Evolutionary conservation across 2,113 vertebrate genomes (phyloP).

Genomic region (Capreolus pygargus): DNA sequence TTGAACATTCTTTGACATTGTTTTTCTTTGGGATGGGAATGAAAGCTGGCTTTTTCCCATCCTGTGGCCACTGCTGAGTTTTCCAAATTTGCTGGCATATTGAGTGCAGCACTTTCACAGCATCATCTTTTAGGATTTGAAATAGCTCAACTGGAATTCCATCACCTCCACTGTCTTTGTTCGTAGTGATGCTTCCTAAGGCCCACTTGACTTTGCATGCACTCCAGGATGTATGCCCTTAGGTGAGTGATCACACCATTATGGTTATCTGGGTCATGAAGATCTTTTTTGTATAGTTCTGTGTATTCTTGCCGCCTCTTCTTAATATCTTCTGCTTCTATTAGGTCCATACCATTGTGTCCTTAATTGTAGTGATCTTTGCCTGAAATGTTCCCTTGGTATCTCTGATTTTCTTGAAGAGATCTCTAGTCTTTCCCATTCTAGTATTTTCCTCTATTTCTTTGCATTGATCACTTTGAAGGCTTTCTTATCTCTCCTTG

Average conservation of each 20-base stretch:
- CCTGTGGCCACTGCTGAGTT: neutral
- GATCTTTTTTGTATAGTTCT: neutral
- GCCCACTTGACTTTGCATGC: neutral
- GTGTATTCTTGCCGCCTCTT: neutral
- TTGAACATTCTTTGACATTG: neutral
- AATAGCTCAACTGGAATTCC: neutral
- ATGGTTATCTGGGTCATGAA: neutral
- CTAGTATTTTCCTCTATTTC: neutral
- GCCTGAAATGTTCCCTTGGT: neutral
- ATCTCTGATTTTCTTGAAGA: neutral
- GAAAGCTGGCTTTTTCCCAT: neutral
- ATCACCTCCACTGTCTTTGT: neutral
- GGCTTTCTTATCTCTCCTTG: neutral
- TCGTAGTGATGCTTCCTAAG: neutral
- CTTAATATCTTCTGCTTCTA: neutral
- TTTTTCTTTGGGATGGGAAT: neutral
- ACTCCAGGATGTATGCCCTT: neutral
- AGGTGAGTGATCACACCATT: neutral
- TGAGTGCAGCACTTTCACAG: neutral
- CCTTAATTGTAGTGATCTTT: neutral
- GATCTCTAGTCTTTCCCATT: neutral
- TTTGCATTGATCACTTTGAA: neutral
- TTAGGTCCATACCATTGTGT: neutral
- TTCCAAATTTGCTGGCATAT: neutral
- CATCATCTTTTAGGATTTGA: neutral